A percentile compares a stretch with the other conserved stretches of the same genome.
These are phyloP conservation scores for Rhagophthalmus giganteus DNA, from an alignment of 2,888 invertebrate species.

Conservation along the genomic window DNA sequence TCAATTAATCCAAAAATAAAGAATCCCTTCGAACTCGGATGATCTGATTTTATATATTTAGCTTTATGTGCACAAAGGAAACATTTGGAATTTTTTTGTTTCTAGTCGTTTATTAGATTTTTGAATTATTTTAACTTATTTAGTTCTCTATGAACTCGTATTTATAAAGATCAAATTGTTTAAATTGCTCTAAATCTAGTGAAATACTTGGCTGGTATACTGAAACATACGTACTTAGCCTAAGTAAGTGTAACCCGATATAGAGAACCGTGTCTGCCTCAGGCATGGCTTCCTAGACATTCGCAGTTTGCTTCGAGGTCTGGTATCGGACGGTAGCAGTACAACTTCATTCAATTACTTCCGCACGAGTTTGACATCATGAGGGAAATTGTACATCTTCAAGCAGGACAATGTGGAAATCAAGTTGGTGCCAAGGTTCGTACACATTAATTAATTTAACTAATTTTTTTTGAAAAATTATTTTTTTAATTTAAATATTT, in stretches of 20 bases:
- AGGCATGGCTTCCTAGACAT: conserved; percentile 27
- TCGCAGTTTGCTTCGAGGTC: conserved; percentile 26
- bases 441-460: conserved; percentile 22
- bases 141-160: neutral
- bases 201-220: conserved; percentile 12
- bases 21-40: too few relatives aligned
- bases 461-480: neutral
- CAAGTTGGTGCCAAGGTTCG: conserved; percentile 90
- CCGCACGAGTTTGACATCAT: conserved; percentile 55
- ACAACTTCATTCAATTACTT: conserved; percentile 12
- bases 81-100: neutral
- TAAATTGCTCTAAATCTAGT: conserved; percentile 1
- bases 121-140: neutral
- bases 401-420: conserved; percentile 75
- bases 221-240: conserved; percentile 18
- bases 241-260: conserved; percentile 27
- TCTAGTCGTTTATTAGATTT: neutral
- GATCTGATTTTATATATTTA: too few relatives aligned
- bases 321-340: conserved; percentile 24
- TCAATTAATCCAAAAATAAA: too few relatives aligned
- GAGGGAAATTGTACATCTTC: conserved; percentile 92
- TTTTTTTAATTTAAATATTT: too few relatives aligned
- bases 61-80: neutral
- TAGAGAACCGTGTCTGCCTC: conserved; percentile 21
- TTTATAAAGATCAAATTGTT: neutral